A percentile compares a stretch with the other conserved stretches of the same genome.
phyloP scores from a whole-genome alignment of 2,113 vertebrate species.

The Andinoacara biseriatus region DNA sequence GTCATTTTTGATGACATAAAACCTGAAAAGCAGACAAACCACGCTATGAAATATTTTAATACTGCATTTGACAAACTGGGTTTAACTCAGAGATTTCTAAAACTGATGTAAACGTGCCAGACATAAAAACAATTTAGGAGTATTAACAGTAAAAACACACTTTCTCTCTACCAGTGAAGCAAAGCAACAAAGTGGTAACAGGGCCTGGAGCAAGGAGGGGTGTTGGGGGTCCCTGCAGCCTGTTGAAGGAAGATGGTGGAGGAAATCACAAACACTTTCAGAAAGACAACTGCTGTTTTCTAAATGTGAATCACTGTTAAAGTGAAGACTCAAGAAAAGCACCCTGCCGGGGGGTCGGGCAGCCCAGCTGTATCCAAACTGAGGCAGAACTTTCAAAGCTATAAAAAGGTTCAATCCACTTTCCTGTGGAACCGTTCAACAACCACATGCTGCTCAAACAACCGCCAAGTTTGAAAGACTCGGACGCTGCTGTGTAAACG shows the following conservation, averaged over 20 bases:
- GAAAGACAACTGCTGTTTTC: neutral
- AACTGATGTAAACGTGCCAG: neutral
- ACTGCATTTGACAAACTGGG: neutral
- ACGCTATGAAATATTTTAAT: neutral
- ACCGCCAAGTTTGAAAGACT: neutral
- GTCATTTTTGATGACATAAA: neutral
- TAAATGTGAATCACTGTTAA: neutral
- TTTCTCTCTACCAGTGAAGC: neutral
- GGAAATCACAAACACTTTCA: neutral
- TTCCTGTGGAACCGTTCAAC: neutral
- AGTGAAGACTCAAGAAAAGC: neutral
- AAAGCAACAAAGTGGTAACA: neutral
- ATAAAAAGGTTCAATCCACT: neutral
- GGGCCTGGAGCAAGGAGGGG: neutral
- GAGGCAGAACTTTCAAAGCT: neutral
- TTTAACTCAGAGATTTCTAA: neutral
- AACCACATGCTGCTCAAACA: neutral
- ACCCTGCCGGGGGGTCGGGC: rapidly evolving
- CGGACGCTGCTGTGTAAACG: neutral
- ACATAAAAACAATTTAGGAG: neutral
- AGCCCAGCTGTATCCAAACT: neutral
- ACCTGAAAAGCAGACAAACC: rapidly evolving
- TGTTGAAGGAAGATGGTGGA: neutral
- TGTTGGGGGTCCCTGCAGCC: neutral
- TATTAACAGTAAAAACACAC: neutral